Base-by-base conservation (phyloP, 1,140 invertebrate genomes). In the Sinella curviseta region DNA sequence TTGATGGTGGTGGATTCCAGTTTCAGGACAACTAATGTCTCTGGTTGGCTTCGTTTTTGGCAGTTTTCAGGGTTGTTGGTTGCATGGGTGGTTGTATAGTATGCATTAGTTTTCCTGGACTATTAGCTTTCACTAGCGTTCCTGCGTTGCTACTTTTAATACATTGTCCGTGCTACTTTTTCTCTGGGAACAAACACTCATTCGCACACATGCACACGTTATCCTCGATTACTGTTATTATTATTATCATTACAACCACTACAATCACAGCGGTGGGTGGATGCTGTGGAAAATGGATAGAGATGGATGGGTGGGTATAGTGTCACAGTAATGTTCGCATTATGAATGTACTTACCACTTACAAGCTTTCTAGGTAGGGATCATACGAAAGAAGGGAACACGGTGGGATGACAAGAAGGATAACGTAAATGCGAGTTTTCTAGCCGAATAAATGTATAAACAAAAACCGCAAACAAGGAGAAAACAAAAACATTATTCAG, bases 191-290 rank as follows among this genome's bases (percentile, higher is more conserved):
- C 65, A 70, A 70, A 70, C 24, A 60, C 12, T 70, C 65, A 70
- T 12, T 33, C 28, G 12, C 65, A 70, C 65, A 70, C 31, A 70
- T 70, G 65, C 65, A 70, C 57, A 60, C 65, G 65, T 70, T 70
- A 70, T 70, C 65, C 65, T 70, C 65, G 31, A 33, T 70, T 70
- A 70, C 65, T 31, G 65, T 33, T 70, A 70, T 70, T 70, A 70
- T 70, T 70, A 70, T 70, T 70, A 70, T 70, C 31, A 70, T 70
- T 70, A 70, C 65, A 17, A 30, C 28, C 65, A 33, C 26, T 16
- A 33, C n/a, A 70, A 70, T 70, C 65, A 70, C 26, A 31, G 65
- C 65, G 65, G 65, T 70, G 26, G 65, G 65, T 31, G 65, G 65
- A 70, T 70, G 31, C 26, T 70, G 65, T 12, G 12, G 65, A 70